Conservation (phyloP, 2,888 invertebrate species). For the Sthenelais limicola region DNA sequence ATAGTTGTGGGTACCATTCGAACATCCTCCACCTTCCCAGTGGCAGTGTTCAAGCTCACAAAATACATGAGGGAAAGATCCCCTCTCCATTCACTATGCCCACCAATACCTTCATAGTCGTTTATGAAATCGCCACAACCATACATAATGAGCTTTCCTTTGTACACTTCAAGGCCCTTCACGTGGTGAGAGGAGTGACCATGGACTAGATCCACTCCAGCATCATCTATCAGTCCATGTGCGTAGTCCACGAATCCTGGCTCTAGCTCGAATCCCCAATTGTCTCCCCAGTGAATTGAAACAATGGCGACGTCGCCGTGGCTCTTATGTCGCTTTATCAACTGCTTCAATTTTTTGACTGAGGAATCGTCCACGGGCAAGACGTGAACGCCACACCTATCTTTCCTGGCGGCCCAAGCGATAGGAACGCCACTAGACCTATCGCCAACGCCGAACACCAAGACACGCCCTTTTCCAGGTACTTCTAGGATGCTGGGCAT, state of each 20-base stretch:
- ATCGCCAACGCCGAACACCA: slow-evolving; percentile 51
- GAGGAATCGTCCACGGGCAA: slow-evolving; percentile 29
- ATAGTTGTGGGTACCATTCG: slow-evolving; percentile 46
- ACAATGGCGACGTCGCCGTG: slow-evolving; percentile 48
- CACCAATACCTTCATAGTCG: slow-evolving; percentile 53
- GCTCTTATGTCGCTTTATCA: slow-evolving; percentile 23
- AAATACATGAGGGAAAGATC: slow-evolving; percentile 49
- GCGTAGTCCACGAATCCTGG: slow-evolving; percentile 42
- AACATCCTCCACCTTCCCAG: slow-evolving; percentile 35
- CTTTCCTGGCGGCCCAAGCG: slow-evolving; percentile 46
- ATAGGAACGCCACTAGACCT: slow-evolving; percentile 48
- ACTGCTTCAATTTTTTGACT: slow-evolving; percentile 29
- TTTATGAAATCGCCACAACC: slow-evolving; percentile 54
- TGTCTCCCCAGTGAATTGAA: slow-evolving; percentile 54
- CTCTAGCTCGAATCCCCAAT: slow-evolving; percentile 53
- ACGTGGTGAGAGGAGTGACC: slow-evolving; percentile 55
- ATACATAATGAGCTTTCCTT: slow-evolving; percentile 53
- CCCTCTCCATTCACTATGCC: slow-evolving; percentile 45
- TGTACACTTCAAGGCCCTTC: slow-evolving; percentile 53
- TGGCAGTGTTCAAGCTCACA: slow-evolving; percentile 27
- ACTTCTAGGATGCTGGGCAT: slow-evolving; percentile 47
- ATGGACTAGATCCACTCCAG: slow-evolving; percentile 50
- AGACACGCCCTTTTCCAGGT: slow-evolving; percentile 43
- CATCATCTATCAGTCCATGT: slow-evolving; percentile 49
- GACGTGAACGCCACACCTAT: slow-evolving; percentile 46